Conservation (phyloP, 2,888 invertebrate genomes). For the Rhingia rostrata region DNA sequence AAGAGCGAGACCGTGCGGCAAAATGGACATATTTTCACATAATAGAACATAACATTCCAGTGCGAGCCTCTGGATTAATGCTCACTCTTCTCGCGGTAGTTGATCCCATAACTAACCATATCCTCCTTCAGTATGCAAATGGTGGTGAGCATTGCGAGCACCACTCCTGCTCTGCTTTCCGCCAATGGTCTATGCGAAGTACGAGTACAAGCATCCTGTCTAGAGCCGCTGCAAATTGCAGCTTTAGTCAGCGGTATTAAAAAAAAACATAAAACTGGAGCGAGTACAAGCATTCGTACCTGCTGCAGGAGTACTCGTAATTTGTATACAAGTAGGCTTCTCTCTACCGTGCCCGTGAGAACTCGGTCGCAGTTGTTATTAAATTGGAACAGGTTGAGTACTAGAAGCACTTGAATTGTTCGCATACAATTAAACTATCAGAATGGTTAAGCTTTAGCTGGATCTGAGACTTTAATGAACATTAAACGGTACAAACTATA, state of each 20-base stretch:
- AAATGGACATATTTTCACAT: conserved; percentile 59
- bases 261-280: neutral
- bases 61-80: conserved; percentile 52
- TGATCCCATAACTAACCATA: conserved; percentile 54
- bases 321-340: conserved; percentile 9
- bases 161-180: conserved; percentile 2
- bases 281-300: neutral
- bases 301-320: conserved; percentile 4
- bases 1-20: conserved; percentile 51
- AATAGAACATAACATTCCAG: conserved; percentile 54
- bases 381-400: neutral
- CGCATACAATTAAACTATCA: neutral
- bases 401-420: neutral
- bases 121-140: conserved; percentile 38
- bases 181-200: neutral
- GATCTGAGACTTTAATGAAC: no score
- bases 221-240: conserved; percentile 20
- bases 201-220: conserved; percentile 41
- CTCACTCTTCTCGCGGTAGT: conserved; percentile 40
- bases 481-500: no score
- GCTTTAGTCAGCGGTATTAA: neutral
- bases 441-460: neutral
- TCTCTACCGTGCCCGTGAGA: neutral
- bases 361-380: conserved; percentile 5
- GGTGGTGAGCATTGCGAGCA: conserved; percentile 21